Evolutionary conservation across 2,888 invertebrate species (phyloP), one percentile per base, ranked within the genome.

Genomic region (Baronia brevicornis): DNA sequence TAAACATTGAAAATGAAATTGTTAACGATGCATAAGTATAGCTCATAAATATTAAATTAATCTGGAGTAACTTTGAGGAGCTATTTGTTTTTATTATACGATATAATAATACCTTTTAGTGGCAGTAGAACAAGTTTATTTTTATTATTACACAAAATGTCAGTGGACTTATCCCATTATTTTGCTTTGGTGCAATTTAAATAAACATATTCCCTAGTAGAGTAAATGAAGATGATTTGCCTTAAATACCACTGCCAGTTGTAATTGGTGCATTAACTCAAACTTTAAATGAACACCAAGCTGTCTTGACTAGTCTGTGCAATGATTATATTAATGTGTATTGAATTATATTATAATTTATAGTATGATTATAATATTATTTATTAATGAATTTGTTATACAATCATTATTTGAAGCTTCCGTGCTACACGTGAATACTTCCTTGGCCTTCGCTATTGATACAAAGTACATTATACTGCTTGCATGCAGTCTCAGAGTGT

Each of bases 1-100:
- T 56, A 59, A 46, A 58, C 51, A 53, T 44, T 54, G 44, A 48
- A 50, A 41, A 49, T 53, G 56, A 50, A 59, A 55, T 63, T 58
- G 59, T 63, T 64, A 54, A 53, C 52, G 58, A 49, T 57, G 48
- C 57, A 48, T 57, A 60, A 61, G 56, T 43, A 39, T 60, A 60
- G 54, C 56, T 30, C 36, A 23, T 31, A 36, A 36, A 30, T 29
- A 30, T 36, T 36, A 43, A 43, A 46, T 52, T 58, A 49, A 51
- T 58, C 38, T 56, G 50, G 54, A 53, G 54, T 54, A 41, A 52
- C 38, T 30, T 43, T 36, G 35, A 44, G 43, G 48, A 48, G 45
- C 51, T 46, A 40, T 33, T 38, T 35, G 41, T 38, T 36, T 28
- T 27, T 31, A 21, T 25, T 37, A 17, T 20, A 23, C 36, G 30